Percentiles rank a stretch among this genome's conserved stretches.
These are phyloP conservation scores for Chamaetylas fuelleborni DNA, from an alignment of 2,113 vertebrate genomes.

Conservation along the genomic window DNA sequence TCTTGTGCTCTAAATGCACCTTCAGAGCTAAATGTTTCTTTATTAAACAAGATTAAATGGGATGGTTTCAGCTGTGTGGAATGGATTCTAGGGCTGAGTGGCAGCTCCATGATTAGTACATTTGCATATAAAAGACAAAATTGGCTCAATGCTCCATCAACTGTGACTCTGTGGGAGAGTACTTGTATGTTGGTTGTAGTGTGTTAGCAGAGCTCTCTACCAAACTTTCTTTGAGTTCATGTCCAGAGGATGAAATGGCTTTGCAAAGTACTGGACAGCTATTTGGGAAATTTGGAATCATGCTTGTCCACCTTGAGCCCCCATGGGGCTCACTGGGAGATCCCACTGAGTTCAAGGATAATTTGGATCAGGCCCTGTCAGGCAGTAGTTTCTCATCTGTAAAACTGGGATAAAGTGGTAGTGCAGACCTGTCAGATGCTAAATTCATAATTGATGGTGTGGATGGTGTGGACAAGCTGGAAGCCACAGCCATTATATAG, in stretches of 20 bases:
- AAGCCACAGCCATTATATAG: not conserved
- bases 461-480: not conserved
- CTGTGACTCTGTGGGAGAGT: not conserved
- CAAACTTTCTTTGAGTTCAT: not conserved
- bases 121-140: not conserved
- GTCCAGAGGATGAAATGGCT: not conserved
- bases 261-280: not conserved
- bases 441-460: not conserved
- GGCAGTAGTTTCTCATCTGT: not conserved
- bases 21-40: not conserved
- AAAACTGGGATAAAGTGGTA: not conserved
- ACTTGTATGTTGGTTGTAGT: not conserved
- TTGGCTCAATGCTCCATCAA: not conserved
- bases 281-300: too few species aligned
- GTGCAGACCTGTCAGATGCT: not conserved
- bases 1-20: not conserved
- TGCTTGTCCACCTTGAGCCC: rapidly evolving
- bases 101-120: not conserved
- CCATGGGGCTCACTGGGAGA: rapidly evolving
- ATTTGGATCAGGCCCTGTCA: not conserved
- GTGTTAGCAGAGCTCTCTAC: not conserved
- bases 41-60: not conserved
- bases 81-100: not conserved
- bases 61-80: not conserved
- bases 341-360: not conserved